Base-by-base conservation (phyloP, 2,888 invertebrate genomes). In the Agelastica alni region DNA sequence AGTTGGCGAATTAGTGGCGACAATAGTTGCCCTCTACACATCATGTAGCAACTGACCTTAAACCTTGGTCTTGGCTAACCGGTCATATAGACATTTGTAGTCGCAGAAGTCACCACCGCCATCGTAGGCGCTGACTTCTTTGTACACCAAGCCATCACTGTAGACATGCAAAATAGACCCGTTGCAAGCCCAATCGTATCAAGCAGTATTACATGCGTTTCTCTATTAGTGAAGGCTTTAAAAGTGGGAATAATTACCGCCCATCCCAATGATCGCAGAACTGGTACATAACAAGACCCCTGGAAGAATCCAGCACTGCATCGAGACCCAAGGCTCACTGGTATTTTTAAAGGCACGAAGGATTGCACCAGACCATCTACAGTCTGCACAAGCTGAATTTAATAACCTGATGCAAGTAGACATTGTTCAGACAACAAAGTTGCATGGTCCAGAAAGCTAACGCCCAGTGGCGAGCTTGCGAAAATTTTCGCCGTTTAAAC, bases 321-420 rank as follows among this genome's bases (percentile, higher is more conserved):
- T 44, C 12, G 28, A 44, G 12, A 44, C 44, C 13, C 20, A 30
- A 9, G 44, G 44, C 1, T 4, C 30, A 6, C 30, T 30, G 1
- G 44, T 28, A 1, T 44, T 44, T 14, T 44, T 14, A 5, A 44
- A 44, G 30, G 30, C 44, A 18, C 44, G 44, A 3, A 44, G 44
- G n/a, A 30, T 44, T 5, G n/a, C 34, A 12, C 34, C 34, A 6
- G 34, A 34, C 13, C 53, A 17, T 12, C 18, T 36, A 10, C 60
- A 6, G 49, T 42, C 47, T 37, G 47, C 47, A 39, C 47, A 39
- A 18, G 37, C 31, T 1, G 47, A 47, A 37, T 34, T 47, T 14
- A 58, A 44, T n/a, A 14, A 20, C 2, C 30, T 44, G 16, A 30
- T 28, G 44, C 9, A 43, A 4, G 30, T 12, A 30, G 30, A 14